Evolutionary conservation across 2,888 invertebrate genomes (phyloP), one percentile per base, ranked within the genome.

Genomic region (Ophion ventricosus): DNA sequence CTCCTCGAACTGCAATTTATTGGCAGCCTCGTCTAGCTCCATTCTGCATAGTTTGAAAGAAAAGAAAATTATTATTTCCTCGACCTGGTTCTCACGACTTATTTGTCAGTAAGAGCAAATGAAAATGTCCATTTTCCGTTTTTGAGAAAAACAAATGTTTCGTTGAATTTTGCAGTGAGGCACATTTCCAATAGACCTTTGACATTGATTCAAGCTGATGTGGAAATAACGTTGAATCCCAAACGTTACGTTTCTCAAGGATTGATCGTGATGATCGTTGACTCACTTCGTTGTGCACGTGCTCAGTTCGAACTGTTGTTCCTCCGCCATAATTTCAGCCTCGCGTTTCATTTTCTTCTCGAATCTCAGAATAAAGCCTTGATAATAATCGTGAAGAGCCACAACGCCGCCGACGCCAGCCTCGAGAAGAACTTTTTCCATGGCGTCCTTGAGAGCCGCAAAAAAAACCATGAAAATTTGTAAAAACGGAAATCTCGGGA

Each of bases 381-480:
- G 94, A 89, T 96, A 96, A 91, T 95, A 96, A 88, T 95, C 94
- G 86, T 95, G 94, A 23, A 96, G 89, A 3, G 94, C 94, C 66
- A 93, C 92, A 7, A 95, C 93, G 26, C 95, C 95, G 54, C 95
- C 96, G 49, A 96, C 90, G 1, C 95, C 95, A 88, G 95, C 94
- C 91, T 96, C 95, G 69, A 94, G 93, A 64, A 96, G 93, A 23
- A 95, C 95, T 89, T 95, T 94, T 88, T 96, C 95, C 88, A 95
- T 92, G 25, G 94, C 94, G 91, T 95, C 95, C 96, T 96, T 17
- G n/a, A 26, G 25, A 54, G 8, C 26, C 35, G 29, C 17, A 64
- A 35, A 64, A 17, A 17, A 64, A 64, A n/a, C 0, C 64, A 23
- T 2, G 40, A 72, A 72, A 61, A 8, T 26, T 75, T 7, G 10